Evolutionary conservation across 2,888 invertebrate genomes (phyloP).

Genomic region (Pasiphila rectangulata): DNA sequence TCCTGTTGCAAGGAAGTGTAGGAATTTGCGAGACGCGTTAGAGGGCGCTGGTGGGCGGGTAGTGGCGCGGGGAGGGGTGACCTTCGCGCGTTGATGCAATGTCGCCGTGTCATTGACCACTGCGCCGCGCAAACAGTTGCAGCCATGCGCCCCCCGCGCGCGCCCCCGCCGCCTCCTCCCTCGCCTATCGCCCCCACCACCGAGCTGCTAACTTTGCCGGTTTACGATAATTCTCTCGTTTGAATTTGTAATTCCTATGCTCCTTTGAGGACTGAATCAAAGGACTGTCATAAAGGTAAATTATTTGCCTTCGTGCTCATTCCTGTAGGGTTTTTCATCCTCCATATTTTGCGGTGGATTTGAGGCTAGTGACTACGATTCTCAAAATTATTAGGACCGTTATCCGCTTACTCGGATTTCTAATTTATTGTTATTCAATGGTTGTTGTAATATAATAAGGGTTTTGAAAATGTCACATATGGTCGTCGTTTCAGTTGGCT

Average conservation of each 20-base stretch:
- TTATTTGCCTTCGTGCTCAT: conserved; percentile 1
- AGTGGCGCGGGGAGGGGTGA: conserved; percentile 41
- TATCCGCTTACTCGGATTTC: not conserved
- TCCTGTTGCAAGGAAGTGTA: conserved; percentile 40
- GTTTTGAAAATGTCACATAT: too few species aligned
- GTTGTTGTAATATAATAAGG: too few species aligned
- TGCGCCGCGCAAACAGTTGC: conserved; percentile 39
- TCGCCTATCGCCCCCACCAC: conserved; percentile 39
- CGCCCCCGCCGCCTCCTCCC: conserved; percentile 37
- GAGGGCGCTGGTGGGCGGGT: conserved; percentile 43
- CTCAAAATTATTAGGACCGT: not conserved
- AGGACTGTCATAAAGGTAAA: conserved; percentile 8
- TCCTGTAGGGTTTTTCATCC: not conserved
- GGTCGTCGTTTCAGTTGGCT: conserved; percentile 3
- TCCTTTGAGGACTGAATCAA: conserved; percentile 17
- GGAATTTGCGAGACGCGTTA: conserved; percentile 52
- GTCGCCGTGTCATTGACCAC: conserved; percentile 76
- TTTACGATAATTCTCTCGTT: conserved; percentile 34
- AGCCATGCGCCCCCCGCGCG: conserved; percentile 43
- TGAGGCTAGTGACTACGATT: not conserved
- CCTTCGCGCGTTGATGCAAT: conserved; percentile 53
- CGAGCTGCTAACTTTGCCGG: conserved; percentile 43
- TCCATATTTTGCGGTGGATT: not conserved
- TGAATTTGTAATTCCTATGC: conserved; percentile 30
- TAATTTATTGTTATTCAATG: too few species aligned